A percentile compares a stretch with the other conserved stretches of the same genome.
These are phyloP conservation scores for Erebia epiphron DNA, from an alignment of 2,888 invertebrate species.

Conservation along the genomic window DNA sequence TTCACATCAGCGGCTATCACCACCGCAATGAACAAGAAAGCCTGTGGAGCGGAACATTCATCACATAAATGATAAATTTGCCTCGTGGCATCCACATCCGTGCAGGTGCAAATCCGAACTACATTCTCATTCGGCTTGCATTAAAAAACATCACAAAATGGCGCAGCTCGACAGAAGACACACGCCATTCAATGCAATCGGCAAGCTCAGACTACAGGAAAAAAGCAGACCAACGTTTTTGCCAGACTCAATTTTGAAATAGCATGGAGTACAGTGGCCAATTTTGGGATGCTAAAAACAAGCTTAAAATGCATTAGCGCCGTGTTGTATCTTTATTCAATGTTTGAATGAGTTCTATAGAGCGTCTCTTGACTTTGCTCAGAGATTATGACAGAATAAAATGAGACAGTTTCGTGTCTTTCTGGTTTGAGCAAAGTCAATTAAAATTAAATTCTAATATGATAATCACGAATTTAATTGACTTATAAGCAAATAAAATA, in stretches of 20 bases:
- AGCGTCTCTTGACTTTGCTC: too few relatives aligned
- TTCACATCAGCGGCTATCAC: constrained; percentile 21
- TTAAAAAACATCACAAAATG: constrained; percentile 50
- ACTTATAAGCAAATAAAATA: too few relatives aligned
- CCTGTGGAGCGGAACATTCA: constrained; percentile 50
- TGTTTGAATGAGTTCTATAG: too few relatives aligned
- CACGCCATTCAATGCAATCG: constrained; percentile 73
- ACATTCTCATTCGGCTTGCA: constrained; percentile 46
- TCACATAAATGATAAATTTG: constrained; percentile 64
- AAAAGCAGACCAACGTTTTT: neutral
- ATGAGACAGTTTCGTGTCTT: too few relatives aligned
- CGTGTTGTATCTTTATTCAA: too few relatives aligned
- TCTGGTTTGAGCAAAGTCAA: too few relatives aligned
- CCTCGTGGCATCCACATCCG: constrained; percentile 61
- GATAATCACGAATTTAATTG: too few relatives aligned
- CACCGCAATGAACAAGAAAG: constrained; percentile 28
- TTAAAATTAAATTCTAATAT: too few relatives aligned
- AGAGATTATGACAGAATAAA: too few relatives aligned
- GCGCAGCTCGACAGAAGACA: constrained; percentile 42
- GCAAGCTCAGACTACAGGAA: constrained; percentile 32
- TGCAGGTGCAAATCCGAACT: constrained; percentile 54
- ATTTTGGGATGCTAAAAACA: too few relatives aligned
- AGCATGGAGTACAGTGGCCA: too few relatives aligned
- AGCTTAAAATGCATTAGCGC: too few relatives aligned
- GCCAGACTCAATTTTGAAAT: neutral